phyloP scores from a whole-genome alignment of 2,797 vertebrate species.

The Sebastiscus tertius region DNA sequence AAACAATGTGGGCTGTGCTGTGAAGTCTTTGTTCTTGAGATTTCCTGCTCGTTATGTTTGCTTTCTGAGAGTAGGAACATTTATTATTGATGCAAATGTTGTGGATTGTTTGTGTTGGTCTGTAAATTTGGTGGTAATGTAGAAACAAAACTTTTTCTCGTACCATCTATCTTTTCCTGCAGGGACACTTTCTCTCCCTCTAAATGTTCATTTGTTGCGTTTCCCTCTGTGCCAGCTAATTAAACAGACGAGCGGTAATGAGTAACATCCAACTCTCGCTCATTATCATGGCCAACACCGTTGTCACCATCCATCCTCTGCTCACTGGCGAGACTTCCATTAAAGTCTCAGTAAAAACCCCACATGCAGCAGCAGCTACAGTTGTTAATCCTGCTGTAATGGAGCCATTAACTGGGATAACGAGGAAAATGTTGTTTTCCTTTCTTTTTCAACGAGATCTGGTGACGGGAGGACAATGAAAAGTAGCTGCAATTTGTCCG shows the following conservation, averaged over 20 bases:
- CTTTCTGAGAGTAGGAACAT: background rate
- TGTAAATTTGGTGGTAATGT: background rate
- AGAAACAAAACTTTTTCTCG: background rate
- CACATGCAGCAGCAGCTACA: background rate
- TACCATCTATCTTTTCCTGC: background rate
- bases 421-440: background rate
- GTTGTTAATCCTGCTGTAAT: constrained; percentile 37
- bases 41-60: background rate
- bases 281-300: constrained; percentile 29
- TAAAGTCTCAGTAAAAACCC: background rate
- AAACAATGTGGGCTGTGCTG: background rate
- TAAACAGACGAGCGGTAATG: constrained; percentile 36
- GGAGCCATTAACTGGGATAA: constrained; percentile 31
- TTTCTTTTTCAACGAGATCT: background rate
- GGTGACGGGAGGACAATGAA: background rate
- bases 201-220: background rate
- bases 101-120: background rate
- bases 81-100: background rate
- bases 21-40: background rate
- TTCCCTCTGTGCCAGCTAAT: constrained; percentile 37
- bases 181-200: background rate
- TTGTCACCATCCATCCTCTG: constrained; percentile 40
- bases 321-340: constrained; percentile 20
- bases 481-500: background rate
- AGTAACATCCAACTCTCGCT: constrained; percentile 35